These are phyloP conservation scores for Dasyprocta punctata DNA, from an alignment of 2,113 vertebrate genomes.

Conservation along the genomic window DNA sequence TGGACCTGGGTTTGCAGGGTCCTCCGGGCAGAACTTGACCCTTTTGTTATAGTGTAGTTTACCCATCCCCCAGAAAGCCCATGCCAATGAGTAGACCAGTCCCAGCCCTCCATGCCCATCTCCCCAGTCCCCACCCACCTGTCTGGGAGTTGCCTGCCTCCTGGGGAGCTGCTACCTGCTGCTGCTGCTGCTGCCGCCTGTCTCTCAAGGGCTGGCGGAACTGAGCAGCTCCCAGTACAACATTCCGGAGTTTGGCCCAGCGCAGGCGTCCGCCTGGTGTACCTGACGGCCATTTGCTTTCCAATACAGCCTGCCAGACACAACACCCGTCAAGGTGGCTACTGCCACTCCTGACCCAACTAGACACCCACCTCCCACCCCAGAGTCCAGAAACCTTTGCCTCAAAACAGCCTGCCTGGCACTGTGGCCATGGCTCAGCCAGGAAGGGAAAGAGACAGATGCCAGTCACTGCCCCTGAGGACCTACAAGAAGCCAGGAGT, in stretches of 20 bases:
- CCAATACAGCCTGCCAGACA: slow-evolving; percentile 92
- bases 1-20: not conserved
- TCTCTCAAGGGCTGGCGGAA: slow-evolving; percentile 93
- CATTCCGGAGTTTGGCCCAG: slow-evolving; percentile 96
- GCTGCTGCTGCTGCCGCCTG: slow-evolving; percentile 58
- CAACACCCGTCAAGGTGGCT: not conserved
- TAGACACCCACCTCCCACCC: not conserved
- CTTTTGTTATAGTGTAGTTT: not conserved
- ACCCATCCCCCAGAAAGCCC: not conserved
- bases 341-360: not conserved
- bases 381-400: not conserved
- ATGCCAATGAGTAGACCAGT: not conserved
- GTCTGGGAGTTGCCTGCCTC: slow-evolving; percentile 46
- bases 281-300: slow-evolving; percentile 96
- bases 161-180: not conserved
- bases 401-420: not conserved
- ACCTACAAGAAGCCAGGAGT: not conserved
- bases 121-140: slow-evolving; percentile 61
- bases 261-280: slow-evolving; percentile 93
- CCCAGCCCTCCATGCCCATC: not conserved
- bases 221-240: slow-evolving; percentile 94
- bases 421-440: not conserved
- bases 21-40: not conserved
- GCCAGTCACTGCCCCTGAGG: not conserved
- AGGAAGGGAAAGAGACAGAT: not conserved